Base-by-base conservation (phyloP, 2,888 invertebrate species). In the Ecdyonurus torrentis region DNA sequence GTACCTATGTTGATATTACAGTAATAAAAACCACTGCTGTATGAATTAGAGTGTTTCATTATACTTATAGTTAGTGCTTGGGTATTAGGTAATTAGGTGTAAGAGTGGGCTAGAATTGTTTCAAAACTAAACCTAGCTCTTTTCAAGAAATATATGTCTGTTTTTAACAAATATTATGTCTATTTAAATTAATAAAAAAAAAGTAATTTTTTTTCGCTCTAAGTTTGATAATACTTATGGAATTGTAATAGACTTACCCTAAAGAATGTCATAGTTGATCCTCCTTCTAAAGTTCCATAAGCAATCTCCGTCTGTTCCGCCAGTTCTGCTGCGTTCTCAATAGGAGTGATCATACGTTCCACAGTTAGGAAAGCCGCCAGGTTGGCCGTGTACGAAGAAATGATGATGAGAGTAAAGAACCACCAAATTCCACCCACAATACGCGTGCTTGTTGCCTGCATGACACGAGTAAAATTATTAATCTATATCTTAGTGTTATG, bases 401-500 rank as follows among this genome's bases (percentile, higher is more conserved):
- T 91, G 73, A 98, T 95, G 74, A 99, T 98, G 53, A 99, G 82
- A 0, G 97, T 98, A 77, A 99, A 99, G 78, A 99, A 98, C 96
- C 98, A 99, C 98, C 98, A 99, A 70, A 93, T 91, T 0, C 91
- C 95, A 10, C 96, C 95, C 3, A 98, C 95, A 67, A 98, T 91
- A 62, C 98, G 80, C 0, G 98, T 98, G 2, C 91, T 91, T 1
- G 91, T 89, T 1, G 91, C 91, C 91, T 91, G 71, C 19, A 61
- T 62, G 53, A 64, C 63, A 25, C 55, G 25, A n/a, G n/a, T n/a
- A n/a, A n/a, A n/a, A n/a, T n/a, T n/a, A n/a, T n/a, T n/a, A n/a
- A n/a, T n/a, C n/a, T n/a, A n/a, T n/a, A n/a, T n/a, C n/a, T n/a
- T n/a, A n/a, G n/a, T n/a, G n/a, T n/a, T n/a, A n/a, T n/a, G n/a